Conservation (phyloP, 2,888 invertebrate genomes). For the Perdita meconis region DNA sequence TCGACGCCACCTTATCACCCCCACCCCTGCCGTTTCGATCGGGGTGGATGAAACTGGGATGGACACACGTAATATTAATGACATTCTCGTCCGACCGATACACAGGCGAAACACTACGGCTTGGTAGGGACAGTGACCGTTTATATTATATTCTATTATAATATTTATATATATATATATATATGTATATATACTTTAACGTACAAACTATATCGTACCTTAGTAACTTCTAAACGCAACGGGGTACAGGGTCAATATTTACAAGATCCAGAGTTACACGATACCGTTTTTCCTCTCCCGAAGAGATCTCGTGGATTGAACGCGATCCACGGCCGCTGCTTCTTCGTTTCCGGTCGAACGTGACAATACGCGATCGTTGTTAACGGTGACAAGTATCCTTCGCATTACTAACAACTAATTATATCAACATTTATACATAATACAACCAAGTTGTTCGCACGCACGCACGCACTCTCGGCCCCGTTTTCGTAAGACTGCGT, state of each 20-base stretch:
- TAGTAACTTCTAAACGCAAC: constrained; percentile 65
- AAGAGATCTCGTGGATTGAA: constrained; percentile 9
- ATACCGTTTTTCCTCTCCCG: background rate
- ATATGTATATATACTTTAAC: constrained; percentile 59
- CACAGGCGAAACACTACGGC: constrained; percentile 63
- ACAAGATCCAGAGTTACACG: constrained; percentile 53
- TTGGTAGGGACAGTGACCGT: constrained; percentile 67
- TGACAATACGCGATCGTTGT: constrained; percentile 44
- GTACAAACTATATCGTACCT: constrained; percentile 71
- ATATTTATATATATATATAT: constrained; percentile 53
- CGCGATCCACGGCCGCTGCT: background rate
- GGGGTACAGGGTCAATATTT: constrained; percentile 48
- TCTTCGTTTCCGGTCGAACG: constrained; percentile 22
- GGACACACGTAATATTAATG: constrained; percentile 52
- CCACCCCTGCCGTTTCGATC: constrained; percentile 1
- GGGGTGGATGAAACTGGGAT: background rate
- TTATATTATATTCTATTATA: constrained; percentile 64
- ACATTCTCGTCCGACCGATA: constrained; percentile 56
- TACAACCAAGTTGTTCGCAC: constrained; percentile 76
- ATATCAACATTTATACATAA: constrained; percentile 84
- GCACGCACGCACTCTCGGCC: constrained; percentile 66
- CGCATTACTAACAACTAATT: constrained; percentile 80
- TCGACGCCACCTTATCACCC: constrained; percentile 1
- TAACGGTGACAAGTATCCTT: constrained; percentile 55
- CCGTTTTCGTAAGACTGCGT: constrained; percentile 65